These are phyloP conservation scores for Ctenosaura bakeri DNA, from an alignment of 2,797 vertebrate species.

Conservation along the genomic window DNA sequence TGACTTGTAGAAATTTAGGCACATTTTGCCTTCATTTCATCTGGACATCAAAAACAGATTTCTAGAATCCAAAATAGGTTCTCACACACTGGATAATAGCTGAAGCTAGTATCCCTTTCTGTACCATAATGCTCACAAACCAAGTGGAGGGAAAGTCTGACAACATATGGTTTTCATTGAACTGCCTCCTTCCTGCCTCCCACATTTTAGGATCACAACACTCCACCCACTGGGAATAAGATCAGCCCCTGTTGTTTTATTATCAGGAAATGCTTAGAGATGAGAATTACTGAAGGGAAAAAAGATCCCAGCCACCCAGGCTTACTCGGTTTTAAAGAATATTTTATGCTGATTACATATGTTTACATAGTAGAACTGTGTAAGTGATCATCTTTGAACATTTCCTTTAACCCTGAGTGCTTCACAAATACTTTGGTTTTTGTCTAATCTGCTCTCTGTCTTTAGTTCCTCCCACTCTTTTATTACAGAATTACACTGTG, in stretches of 20 bases:
- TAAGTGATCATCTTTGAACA: constrained; percentile 9
- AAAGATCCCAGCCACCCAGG: constrained; percentile 26
- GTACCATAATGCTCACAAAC: constrained; percentile 7
- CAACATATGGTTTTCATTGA: constrained; percentile 52
- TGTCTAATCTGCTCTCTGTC: background rate
- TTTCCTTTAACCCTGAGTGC: constrained; percentile 8
- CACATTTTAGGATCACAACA: constrained; percentile 42
- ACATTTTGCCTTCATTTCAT: background rate
- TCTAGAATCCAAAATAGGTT: background rate
- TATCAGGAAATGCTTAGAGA: constrained; percentile 49
- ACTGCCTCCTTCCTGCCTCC: constrained; percentile 47
- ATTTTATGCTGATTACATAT: constrained; percentile 25
- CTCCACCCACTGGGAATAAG: constrained; percentile 49
- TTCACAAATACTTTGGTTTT: background rate
- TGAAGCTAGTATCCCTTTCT: constrained; percentile 15
- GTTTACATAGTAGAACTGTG: constrained; percentile 17
- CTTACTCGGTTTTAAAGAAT: constrained; percentile 13
- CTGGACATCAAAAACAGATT: background rate
- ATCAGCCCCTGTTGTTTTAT: constrained; percentile 50
- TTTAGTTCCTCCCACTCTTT: background rate
- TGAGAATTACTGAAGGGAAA: constrained; percentile 9
- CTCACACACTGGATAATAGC: background rate
- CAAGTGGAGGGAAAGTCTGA: constrained; percentile 21
- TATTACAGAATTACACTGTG: background rate
- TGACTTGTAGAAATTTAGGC: background rate